Evolutionary conservation across 2,797 vertebrate species (phyloP), one percentile per base, ranked within the genome.

Genomic region (Antennarius maculatus): DNA sequence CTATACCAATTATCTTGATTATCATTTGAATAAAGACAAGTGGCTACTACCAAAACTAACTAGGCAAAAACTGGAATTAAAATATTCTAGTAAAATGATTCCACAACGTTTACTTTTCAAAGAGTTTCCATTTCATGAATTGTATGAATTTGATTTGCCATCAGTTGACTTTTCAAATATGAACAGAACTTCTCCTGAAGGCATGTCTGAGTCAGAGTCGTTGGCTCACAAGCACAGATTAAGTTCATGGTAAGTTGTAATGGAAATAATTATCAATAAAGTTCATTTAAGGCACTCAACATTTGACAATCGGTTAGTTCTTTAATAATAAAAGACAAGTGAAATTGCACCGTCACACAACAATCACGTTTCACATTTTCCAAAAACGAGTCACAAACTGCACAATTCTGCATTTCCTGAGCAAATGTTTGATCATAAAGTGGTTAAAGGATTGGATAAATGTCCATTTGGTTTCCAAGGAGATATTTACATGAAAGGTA

Each of bases 271-370:
- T 57, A 76, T 49, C 46, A 61, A 72, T 70, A 34, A 67, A 50
- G 6, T 51, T 42, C 8, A 60, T n/a, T 42, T 18, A 53, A 66
- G 42, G 61, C 50, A 72, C 77, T 77, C 76, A 15, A 31, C 13
- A 31, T 6, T 3, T 43, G 42, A 43, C 42, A 43, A 43, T 43
- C 11, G 65, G 61, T 29, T 57, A 60, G 29, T 70, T 73, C 18
- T 77, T 77, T 76, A 79, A 81, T 71, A 60, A 71, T 71, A 50
- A 66, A 61, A 48, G 18, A 10, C 17, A 67, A 29, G 14, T 46
- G 0, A 28, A 65, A 12, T 29, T 42, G 12, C n/a, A n/a, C n/a
- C n/a, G n/a, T n/a, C n/a, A n/a, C n/a, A n/a, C n/a, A n/a, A n/a
- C 23, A 23, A 23, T 23, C 23, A 39, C 7, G 10, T 39, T 5